Evolutionary conservation across 2,888 invertebrate species (phyloP).

Genomic region (Drosophila longiperda): DNA sequence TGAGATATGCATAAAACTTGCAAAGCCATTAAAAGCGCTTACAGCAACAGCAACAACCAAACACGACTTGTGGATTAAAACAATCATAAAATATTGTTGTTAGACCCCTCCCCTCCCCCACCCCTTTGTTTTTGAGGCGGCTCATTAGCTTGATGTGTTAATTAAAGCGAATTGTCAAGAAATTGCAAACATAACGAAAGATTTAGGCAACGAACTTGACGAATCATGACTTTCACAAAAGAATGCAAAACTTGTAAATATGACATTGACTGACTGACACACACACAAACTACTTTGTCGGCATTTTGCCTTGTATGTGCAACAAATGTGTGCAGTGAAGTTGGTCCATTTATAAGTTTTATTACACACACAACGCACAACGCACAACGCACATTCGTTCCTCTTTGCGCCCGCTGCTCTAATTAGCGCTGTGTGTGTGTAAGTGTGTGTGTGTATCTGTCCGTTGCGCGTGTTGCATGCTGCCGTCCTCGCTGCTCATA

Average conservation of each 20-base stretch:
- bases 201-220: constrained; percentile 75
- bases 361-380: constrained; percentile 13
- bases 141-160: constrained; percentile 67
- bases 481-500: constrained; percentile 49
- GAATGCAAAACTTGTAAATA: constrained; percentile 48
- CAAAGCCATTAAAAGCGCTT: constrained; percentile 59
- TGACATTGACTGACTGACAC: constrained; percentile 50
- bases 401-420: constrained; percentile 44
- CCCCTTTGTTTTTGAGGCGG: constrained; percentile 21
- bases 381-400: background rate
- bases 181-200: constrained; percentile 47
- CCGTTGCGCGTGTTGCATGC: constrained; percentile 53
- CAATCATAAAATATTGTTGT: constrained; percentile 55
- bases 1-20: constrained; percentile 65
- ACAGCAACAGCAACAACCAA: constrained; percentile 30
- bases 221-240: constrained; percentile 69
- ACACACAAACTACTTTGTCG: constrained; percentile 17
- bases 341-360: constrained; percentile 30
- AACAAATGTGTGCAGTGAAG: constrained; percentile 30
- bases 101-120: constrained; percentile 8
- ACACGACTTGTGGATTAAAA: constrained; percentile 20
- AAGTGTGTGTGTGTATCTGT: constrained; percentile 11
- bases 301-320: constrained; percentile 31
- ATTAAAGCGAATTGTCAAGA: constrained; percentile 66
- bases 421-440: constrained; percentile 56